These are phyloP conservation scores for Chelonoidis abingdonii DNA, from an alignment of 2,113 vertebrate species.

Conservation along the genomic window DNA sequence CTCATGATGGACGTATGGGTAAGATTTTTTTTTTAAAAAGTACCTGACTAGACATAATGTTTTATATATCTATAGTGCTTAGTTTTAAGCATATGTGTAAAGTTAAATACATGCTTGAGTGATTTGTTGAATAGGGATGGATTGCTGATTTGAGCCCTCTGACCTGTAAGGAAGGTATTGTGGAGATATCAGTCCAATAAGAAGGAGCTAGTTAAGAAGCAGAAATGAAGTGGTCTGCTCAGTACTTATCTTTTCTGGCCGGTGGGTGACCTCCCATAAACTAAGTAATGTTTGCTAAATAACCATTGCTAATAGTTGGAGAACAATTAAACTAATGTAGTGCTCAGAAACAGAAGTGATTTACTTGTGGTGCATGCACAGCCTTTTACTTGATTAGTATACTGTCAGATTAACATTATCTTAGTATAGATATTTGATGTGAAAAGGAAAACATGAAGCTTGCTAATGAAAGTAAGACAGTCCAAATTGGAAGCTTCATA, in stretches of 20 bases:
- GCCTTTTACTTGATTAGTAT: background rate
- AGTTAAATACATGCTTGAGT: background rate
- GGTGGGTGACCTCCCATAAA: background rate
- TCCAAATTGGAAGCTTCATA: background rate
- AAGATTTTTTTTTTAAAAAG: constrained; percentile 22
- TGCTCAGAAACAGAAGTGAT: background rate
- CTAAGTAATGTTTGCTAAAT: background rate
- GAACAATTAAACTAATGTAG: background rate
- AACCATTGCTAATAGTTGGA: background rate
- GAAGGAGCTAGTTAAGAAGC: background rate
- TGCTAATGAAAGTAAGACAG: rapidly evolving
- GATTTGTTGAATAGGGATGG: background rate
- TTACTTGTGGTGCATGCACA: background rate
- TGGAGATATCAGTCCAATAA: background rate
- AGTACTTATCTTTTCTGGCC: background rate
- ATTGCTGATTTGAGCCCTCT: background rate
- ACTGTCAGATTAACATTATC: background rate
- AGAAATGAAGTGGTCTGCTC: background rate
- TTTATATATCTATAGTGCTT: background rate
- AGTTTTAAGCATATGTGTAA: background rate
- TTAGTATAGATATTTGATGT: background rate
- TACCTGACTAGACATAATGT: background rate
- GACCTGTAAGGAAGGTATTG: background rate
- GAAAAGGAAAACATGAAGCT: background rate
- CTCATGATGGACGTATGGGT: constrained; percentile 87